Base-by-base conservation (phyloP, 92 coral and sea anemone genomes). In the Nematostella vectensis region DNA sequence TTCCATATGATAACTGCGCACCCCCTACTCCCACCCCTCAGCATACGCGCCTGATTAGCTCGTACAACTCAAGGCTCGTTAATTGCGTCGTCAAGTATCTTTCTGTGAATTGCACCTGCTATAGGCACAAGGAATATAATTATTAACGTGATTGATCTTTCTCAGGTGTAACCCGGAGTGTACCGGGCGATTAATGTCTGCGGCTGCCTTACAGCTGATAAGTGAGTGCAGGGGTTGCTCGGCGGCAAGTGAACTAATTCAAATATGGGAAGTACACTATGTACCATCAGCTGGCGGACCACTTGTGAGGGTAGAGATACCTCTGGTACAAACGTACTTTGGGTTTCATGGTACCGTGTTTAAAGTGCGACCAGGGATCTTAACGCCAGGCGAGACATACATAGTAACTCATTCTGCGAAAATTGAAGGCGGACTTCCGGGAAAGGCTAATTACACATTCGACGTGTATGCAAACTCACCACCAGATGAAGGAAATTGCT, bases 401-500 rank as follows among this genome's bases (percentile, higher is more conserved):
- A 1, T 58, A 1, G 59, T 43, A 8, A 40, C 27, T n/a, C 59
- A 45, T 11, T 30, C 66, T 13, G 75, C 67, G 2, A 31, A 70
- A 52, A 73, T 61, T 19, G 61, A 61, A 12, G 77, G 80, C 0
- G 76, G 87, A 24, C 24, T 48, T 31, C 54, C 68, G 1, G 87
- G 71, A 4, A 45, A 9, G 3, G 49, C 66, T 20, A 59, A 58
- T 28, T 59, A 59, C 60, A 47, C 57, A 4, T 68, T 68, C 38
- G 44, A 27, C 16, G 59, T 54, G 24, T 58, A 68, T 29, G 47
- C 65, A 12, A 85, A 75, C 36, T 67, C 61, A 2, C 81, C 88
- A 15, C 95, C 95, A 1, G 12, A n/a, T 11, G 44, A 62, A 11
- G 95, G 95, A 36, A 48, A 63, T 26, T 85, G 95, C 22, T 13